Evolutionary conservation across 2,797 vertebrate species (phyloP), one percentile per base, ranked within the genome.

Genomic region (Carduelis carduelis): DNA sequence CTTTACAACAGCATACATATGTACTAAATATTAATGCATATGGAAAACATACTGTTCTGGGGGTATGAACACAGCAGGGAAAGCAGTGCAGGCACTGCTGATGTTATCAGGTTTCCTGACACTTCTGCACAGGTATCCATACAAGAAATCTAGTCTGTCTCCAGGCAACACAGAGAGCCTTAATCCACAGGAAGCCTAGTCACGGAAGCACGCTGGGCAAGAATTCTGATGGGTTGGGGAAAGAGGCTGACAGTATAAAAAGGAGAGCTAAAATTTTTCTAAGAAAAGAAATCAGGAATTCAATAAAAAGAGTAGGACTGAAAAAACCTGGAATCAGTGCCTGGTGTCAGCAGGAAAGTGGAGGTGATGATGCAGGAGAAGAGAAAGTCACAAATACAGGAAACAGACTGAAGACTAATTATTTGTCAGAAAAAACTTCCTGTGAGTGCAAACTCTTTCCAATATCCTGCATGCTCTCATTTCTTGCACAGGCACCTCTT

Each of bases 391-490:
- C 34, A 61, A 72, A 35, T 6, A 44, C 57, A 88, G 87, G 85
- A 95, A 91, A 83, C 35, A 87, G 64, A 80, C 13, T 30, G 60
- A 79, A 57, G 50, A 64, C 3, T 49, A 70, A 89, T 34, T 53
- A 56, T 50, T 89, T 91, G 85, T 64, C 81, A 64, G 49, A 92
- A 70, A 41, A 70, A 66, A 64, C 56, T 85, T 93, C 84, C 91
- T 60, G 44, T 74, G 76, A 53, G 49, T 22, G 18, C 44, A 55
- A 80, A 74, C 56, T 66, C 59, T 74, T 87, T 70, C 64, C 84
- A 78, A 30, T 74, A 87, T 64, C 79, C 89, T 80, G 44, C 8
- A 6, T 53, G 68, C 52, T 89, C 52, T 70, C 71, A 66, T 43
- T 82, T 77, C 89, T 94, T 76, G 46, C 18, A 47, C 8, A 10